Base-by-base conservation (phyloP, 2,113 vertebrate genomes). In the Myotis yumanensis region DNA sequence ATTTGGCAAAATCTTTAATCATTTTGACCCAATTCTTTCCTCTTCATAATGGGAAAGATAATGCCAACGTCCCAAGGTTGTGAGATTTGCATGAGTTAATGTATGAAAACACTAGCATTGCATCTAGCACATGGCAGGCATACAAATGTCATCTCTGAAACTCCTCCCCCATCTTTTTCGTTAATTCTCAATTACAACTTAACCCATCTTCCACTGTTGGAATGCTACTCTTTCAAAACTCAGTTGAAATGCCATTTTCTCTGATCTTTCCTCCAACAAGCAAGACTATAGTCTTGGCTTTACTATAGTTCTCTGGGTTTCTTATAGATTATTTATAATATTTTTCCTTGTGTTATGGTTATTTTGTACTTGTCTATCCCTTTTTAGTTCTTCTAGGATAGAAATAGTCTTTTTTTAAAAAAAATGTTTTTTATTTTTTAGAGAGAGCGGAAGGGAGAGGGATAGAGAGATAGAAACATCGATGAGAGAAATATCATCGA, bases 11-110 rank as follows among this genome's bases (percentile, higher is more conserved):
- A 89, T 66, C 16, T 43, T 95, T 59, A 51, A 64, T 90, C 23
- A 80, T 93, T 95, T 93, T 71, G 25, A 68, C n/a, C 7, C 20
- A 40, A 0, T 64, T 92, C 17, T 96, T 80, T 18, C 12, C 10
- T 82, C 28, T 91, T 73, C 81, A 66, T 32, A 91, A 86, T 95
- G 54, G 32, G n/a, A 93, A 91, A 68, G 46, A 89, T n/a, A 40
- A 37, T 75, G 20, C n/a, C 46, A 54, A 1, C 86, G 93, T 84
- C 43, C 35, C 64, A 54, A 43, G 15, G 32, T 51, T 54, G 43
- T 62, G 46, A 75, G 76, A 52, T 84, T 66, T 93, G 23, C 12
- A 14, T 30, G 16, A 66, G 17, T 11, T 86, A 16, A 64, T 66
- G 1, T 84, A 25, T 52, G 9, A 77, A 84, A 90, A 89, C 40